These are phyloP conservation scores for Cyrtodaria siliqua DNA, from an alignment of 2,888 invertebrate species.

Conservation along the genomic window DNA sequence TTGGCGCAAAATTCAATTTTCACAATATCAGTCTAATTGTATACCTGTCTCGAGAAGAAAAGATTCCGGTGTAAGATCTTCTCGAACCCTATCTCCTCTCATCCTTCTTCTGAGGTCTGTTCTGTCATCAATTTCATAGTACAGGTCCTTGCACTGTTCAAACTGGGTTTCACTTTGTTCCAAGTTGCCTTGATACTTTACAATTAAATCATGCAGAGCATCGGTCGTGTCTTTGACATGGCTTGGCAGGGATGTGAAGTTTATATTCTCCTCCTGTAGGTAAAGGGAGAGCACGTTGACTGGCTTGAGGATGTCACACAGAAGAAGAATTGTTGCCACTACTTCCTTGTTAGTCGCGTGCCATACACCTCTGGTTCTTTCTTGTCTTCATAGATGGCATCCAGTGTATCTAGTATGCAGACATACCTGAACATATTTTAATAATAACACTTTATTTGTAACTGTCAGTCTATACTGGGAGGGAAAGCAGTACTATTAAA, in stretches of 20 bases:
- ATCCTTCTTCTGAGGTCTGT: constrained; percentile 23
- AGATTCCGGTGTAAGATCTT: not conserved
- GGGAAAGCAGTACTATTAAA: too few relatives aligned
- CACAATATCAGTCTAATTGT: too few relatives aligned
- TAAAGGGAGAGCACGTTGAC: constrained; percentile 29
- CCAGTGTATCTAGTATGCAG: constrained; percentile 27
- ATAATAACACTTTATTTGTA: too few relatives aligned
- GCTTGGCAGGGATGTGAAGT: constrained; percentile 5
- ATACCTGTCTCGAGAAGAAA: constrained; percentile 18
- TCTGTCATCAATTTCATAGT: constrained; percentile 26
- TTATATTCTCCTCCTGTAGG: constrained; percentile 28
- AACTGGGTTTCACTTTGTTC: constrained; percentile 8
- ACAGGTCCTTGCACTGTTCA: constrained; percentile 6
- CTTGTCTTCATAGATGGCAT: constrained; percentile 4
- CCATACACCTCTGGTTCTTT: constrained; percentile 20
- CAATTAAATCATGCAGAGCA: not conserved
- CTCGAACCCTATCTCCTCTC: not conserved
- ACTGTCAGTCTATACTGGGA: too few relatives aligned
- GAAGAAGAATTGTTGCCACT: constrained; percentile 16
- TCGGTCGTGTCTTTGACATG: constrained; percentile 7
- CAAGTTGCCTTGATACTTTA: not conserved
- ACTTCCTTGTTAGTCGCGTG: constrained; percentile 16
- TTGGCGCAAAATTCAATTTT: too few relatives aligned
- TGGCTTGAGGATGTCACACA: constrained; percentile 37
- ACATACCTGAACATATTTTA: too few relatives aligned